Evolutionary conservation across 2,113 vertebrate species (phyloP), one percentile per base, ranked within the genome.

Genomic region (Aegypius monachus): DNA sequence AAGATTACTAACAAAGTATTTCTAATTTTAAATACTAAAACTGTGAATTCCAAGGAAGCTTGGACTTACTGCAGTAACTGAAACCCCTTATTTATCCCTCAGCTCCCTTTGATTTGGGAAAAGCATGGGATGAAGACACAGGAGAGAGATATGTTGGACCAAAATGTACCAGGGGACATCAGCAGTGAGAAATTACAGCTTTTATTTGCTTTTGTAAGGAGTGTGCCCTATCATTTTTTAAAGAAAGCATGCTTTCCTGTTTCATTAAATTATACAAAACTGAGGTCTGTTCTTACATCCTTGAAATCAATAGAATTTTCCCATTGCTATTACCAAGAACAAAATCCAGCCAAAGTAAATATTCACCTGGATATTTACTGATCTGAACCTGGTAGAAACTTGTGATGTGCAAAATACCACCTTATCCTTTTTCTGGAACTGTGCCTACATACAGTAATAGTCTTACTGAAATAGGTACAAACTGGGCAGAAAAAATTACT

Each of bases 401-500:
- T 94, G 34, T 7, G 47, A 83, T 72, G 56, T 90, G 8, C 12
- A 85, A 89, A 97, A 92, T 84, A 94, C 13, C 21, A 70, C 36
- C 71, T 62, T 79, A 96, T 91, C 31, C 31, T 79, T 96, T 95
- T 93, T 81, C 86, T 92, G 59, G 56, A 95, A 90, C 20, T 83
- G 23, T 92, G 81, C 68, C 84, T 74, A 91, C 29, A 36, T 32
- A 71, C 11, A n/a, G 80, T 81, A 97, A 96, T 47, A 94, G 22
- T 36, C 56, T 80, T 34, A 21, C 13, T 93, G 67, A 94, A 93
- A 96, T 92, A 94, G 55, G 42, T 95, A 84, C 56, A 93, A 90
- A 58, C 34, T 72, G n/a, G 34, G 16, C 59, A 96, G 70, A 95
- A 97, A 96, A 97, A 65, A 48, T 36, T 90, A 87, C 50, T 94